Conservation (phyloP, 2,113 vertebrate species). For the Lophochroa leadbeateri region DNA sequence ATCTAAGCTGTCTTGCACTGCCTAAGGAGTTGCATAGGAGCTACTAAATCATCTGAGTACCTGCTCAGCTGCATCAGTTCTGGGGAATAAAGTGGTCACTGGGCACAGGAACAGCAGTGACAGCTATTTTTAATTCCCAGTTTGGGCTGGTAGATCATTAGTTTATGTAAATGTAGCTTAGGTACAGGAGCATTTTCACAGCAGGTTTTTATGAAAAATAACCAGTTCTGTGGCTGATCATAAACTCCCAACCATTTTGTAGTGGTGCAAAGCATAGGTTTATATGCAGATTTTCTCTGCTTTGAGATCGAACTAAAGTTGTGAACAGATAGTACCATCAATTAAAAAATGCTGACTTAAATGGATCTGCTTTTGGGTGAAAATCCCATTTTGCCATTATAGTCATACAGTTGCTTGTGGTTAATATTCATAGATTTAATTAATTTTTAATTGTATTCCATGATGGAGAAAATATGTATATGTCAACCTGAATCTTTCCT, state of each 20-base stretch:
- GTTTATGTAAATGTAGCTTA: neutral
- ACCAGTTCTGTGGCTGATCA: neutral
- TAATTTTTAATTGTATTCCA: neutral
- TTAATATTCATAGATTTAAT: neutral
- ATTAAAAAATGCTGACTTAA: neutral
- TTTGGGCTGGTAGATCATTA: neutral
- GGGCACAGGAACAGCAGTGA: neutral
- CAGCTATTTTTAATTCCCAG: neutral
- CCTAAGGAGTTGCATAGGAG: neutral
- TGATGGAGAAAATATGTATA: neutral
- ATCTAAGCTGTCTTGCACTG: neutral
- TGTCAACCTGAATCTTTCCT: neutral
- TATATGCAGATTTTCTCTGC: neutral
- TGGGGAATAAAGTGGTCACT: neutral
- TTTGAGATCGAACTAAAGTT: neutral
- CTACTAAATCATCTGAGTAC: neutral
- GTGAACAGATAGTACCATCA: fast-evolving
- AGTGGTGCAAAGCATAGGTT: neutral
- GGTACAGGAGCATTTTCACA: neutral
- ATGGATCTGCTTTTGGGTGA: neutral
- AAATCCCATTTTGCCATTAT: neutral
- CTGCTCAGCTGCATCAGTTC: neutral
- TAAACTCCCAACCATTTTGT: neutral
- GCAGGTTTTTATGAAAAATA: neutral
- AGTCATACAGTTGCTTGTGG: neutral